A percentile compares a stretch with the other conserved stretches of the same genome.
phyloP scores from a whole-genome alignment of 2,797 vertebrate genomes.

The Spinus olivaceus region DNA sequence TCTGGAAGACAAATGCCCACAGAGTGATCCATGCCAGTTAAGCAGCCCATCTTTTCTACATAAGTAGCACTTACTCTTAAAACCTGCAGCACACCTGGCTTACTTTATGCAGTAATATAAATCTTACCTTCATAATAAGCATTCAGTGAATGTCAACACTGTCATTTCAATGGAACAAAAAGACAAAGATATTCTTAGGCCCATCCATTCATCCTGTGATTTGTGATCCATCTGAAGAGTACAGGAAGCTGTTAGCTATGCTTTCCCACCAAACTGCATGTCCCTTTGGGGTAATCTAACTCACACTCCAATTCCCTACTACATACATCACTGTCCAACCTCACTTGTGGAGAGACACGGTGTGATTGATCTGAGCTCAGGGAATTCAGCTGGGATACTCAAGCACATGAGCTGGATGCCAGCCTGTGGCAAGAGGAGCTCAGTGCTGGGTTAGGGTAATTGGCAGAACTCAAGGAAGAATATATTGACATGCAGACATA shows the following conservation, averaged over 20 bases:
- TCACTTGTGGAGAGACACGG: not conserved
- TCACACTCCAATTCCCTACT: constrained; percentile 6
- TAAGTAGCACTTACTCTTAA: constrained; percentile 28
- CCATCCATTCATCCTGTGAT: constrained; percentile 13
- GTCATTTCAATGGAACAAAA: not conserved
- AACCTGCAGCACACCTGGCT: not conserved
- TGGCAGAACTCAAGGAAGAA: not conserved
- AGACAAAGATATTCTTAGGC: not conserved
- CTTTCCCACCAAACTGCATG: not conserved
- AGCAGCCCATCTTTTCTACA: not conserved
- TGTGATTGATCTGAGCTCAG: constrained; percentile 44
- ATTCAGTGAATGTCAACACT: not conserved
- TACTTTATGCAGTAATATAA: not conserved
- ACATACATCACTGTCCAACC: constrained; percentile 41
- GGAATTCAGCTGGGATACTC: not conserved
- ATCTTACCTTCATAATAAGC: not conserved
- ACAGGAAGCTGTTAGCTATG: constrained; percentile 1
- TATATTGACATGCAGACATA: not conserved
- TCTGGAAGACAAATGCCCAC: not conserved
- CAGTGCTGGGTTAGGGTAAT: not conserved
- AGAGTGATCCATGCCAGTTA: not conserved
- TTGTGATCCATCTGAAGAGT: constrained; percentile 2
- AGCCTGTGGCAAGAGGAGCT: constrained; percentile 1
- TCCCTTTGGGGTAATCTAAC: constrained; percentile 39
- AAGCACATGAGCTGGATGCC: not conserved